Conservation (phyloP, 2,888 invertebrate genomes). For the Limulus polyphemus region DNA sequence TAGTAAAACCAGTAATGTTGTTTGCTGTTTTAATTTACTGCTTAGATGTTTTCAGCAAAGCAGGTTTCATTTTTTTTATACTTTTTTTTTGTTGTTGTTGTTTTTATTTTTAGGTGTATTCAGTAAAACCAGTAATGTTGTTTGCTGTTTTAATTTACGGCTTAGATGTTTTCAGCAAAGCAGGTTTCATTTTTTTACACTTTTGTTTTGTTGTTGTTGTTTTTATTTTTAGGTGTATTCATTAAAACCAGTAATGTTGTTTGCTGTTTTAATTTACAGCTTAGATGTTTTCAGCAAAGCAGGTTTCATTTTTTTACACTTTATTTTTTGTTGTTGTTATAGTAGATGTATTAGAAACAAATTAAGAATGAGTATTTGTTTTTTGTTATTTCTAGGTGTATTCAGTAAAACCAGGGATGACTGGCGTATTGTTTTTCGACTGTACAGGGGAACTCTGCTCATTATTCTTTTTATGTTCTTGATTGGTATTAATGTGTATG, state of each 20-base stretch:
- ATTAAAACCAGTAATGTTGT: no score
- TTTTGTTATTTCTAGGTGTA: constrained; percentile 7
- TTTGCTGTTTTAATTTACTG: no score
- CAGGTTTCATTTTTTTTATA: no score
- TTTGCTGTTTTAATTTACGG: constrained; percentile 10
- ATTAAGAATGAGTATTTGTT: neutral
- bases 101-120: no score
- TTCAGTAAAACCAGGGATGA: constrained; percentile 22
- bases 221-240: no score
- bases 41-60: no score
- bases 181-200: no score
- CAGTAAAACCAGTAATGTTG: no score
- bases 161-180: neutral
- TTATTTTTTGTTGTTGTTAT: neutral
- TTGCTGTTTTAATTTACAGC: constrained; percentile 9
- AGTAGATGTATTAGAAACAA: constrained; percentile 13
- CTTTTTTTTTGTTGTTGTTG: no score
- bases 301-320: no score
- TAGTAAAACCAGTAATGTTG: no score
- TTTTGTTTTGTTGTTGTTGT: no score
- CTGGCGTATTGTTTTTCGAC: constrained; percentile 70
- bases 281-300: neutral
- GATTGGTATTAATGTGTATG: constrained; percentile 91
- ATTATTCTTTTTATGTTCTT: constrained; percentile 84
- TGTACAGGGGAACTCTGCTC: constrained; percentile 87